Percentiles rank a stretch among this genome's conserved stretches.
Evolutionary conservation across 2,797 vertebrate genomes (phyloP).

Genomic region (Sebastes itinus): DNA sequence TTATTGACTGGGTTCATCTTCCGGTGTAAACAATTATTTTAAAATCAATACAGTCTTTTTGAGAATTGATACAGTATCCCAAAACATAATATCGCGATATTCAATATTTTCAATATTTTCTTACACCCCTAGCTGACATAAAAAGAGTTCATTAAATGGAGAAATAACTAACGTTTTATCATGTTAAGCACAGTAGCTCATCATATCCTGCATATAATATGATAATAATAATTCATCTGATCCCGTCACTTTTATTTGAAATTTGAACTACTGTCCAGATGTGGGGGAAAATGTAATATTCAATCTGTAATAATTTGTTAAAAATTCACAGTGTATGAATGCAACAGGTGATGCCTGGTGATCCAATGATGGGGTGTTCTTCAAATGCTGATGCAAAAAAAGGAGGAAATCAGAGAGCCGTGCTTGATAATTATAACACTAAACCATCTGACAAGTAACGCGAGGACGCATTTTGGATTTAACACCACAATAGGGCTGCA

Average conservation of each 20-base stretch:
- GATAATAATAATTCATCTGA: not conserved
- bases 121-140: not conserved
- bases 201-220: not conserved
- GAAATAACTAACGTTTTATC: not conserved
- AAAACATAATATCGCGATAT: no score
- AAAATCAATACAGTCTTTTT: no score
- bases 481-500: no score
- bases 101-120: no score
- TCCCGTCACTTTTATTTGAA: not conserved
- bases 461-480: not conserved
- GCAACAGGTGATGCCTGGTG: not conserved
- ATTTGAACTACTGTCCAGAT: not conserved
- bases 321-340: not conserved
- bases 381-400: not conserved
- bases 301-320: not conserved
- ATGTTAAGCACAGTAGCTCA: not conserved
- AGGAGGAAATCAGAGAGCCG: not conserved
- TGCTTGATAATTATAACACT: not conserved
- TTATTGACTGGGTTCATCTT: no score
- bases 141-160: not conserved
- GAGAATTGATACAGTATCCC: no score
- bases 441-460: not conserved
- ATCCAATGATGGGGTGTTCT: not conserved
- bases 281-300: not conserved
- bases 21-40: no score